Evolutionary conservation across 2,113 vertebrate species (phyloP), one percentile per base, ranked within the genome.

Genomic region (Oplegnathus fasciatus): DNA sequence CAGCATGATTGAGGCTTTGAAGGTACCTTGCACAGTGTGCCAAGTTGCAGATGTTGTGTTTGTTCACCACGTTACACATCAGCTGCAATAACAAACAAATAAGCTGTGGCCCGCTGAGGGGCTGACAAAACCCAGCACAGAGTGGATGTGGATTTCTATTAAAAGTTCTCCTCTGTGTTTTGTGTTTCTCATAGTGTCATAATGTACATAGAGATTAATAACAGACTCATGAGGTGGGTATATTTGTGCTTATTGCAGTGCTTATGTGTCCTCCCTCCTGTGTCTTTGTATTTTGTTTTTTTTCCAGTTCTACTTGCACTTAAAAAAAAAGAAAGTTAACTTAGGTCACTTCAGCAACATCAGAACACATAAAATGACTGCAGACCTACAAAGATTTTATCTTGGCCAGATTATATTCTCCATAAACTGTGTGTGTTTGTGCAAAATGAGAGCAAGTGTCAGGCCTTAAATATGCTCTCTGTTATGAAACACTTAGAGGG

Each of bases 401-500:
- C 58, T 44, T 82, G 67, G 86, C 78, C 70, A 65, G 34, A 72
- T 88, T 83, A 40, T 52, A 69, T 78, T 73, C 69, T 57, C 42
- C 22, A 80, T 58, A 75, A 78, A 80, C 52, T 71, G 4, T 26
- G 4, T 64, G 71, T 24, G 70, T 85, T 78, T 84, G 81, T 77
- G 69, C 37, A 68, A 26, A 58, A 50, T 20, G 24, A 70, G 32
- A 54, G 50, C 50, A 52, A 52, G 61, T 79, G 72, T 88, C 9
- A n/a, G 71, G 15, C 68, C 13, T 86, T 68, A 89, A 90, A 85
- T 74, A 52, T 69, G 64, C 80, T 54, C 74, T 80, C 20, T 82
- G 28, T 93, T 94, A 94, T 93, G 86, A 95, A 94, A 95, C 93
- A 93, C 93, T 94, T 93, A 79, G 44, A 74, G 78, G 62, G 78